phyloP scores from a whole-genome alignment of 1,140 invertebrate genomes.

The Solenopsis invicta region DNA sequence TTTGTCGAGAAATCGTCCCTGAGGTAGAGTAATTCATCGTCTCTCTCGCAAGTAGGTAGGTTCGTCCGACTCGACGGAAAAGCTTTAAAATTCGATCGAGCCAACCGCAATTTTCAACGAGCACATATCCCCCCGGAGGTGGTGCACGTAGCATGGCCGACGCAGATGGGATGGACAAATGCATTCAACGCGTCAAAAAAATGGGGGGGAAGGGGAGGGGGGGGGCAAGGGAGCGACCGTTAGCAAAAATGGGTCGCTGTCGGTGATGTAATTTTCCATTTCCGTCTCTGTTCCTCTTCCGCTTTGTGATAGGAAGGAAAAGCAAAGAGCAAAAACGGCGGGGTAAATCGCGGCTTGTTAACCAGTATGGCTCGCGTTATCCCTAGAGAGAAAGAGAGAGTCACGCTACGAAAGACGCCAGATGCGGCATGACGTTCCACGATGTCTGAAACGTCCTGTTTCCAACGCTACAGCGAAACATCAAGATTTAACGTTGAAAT shows the following conservation, averaged over 20 bases:
- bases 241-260: constrained; percentile 34
- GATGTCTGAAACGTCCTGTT: neutral
- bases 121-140: constrained; percentile 6
- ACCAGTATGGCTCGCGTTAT: neutral
- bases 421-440: constrained; percentile 2
- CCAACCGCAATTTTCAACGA: constrained; percentile 50
- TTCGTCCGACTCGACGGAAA: constrained; percentile 18
- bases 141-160: neutral
- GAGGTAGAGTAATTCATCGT: constrained; percentile 46
- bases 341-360: constrained; percentile 37
- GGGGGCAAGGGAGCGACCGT: neutral
- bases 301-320: neutral
- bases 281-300: constrained; percentile 7
- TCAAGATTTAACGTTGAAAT: neutral
- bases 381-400: neutral
- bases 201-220: neutral
- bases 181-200: constrained; percentile 18
- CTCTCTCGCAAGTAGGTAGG: constrained; percentile 1
- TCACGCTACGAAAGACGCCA: neutral
- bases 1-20: constrained; percentile 46
- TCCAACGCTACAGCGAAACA: neutral
- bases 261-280: constrained; percentile 22
- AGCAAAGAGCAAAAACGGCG: constrained; percentile 8
- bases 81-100: constrained; percentile 61
- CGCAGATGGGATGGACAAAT: neutral